Evolutionary conservation across 1,140 invertebrate genomes (phyloP).

Genomic region (Trichogramma pretiosum): DNA sequence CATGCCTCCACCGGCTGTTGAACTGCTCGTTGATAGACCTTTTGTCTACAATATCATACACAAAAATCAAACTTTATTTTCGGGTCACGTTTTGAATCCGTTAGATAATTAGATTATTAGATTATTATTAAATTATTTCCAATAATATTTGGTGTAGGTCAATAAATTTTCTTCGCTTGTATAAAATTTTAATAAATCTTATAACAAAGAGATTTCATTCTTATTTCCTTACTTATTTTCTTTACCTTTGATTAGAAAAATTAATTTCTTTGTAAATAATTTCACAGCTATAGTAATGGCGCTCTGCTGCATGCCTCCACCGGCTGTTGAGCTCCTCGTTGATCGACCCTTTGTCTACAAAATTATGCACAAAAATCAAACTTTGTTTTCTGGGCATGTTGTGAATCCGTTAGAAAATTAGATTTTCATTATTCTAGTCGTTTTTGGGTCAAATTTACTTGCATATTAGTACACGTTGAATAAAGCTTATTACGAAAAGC

Average conservation of each 20-base stretch:
- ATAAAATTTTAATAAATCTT: no score
- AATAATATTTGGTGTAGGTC: no score
- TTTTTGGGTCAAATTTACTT: no score
- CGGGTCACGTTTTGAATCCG: neutral
- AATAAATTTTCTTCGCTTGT: no score
- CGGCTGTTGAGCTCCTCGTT: neutral
- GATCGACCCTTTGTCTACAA: neutral
- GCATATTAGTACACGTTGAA: no score
- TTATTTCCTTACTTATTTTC: no score
- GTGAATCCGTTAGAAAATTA: neutral
- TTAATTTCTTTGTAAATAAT: neutral
- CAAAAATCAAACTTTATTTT: neutral
- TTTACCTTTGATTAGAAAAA: no score
- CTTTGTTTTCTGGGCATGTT: neutral
- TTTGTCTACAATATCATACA: neutral
- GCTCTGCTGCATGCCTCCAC: neutral
- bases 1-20: conserved; percentile 2
- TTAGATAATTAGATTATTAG: no score
- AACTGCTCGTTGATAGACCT: neutral
- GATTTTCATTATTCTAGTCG: no score
- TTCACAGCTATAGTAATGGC: neutral
- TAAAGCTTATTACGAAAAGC: no score
- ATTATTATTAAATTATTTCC: neutral
- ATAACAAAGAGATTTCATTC: no score
- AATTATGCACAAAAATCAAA: neutral